phyloP scores from a whole-genome alignment of 2,888 invertebrate species.

The Pilophorus perplexus region DNA sequence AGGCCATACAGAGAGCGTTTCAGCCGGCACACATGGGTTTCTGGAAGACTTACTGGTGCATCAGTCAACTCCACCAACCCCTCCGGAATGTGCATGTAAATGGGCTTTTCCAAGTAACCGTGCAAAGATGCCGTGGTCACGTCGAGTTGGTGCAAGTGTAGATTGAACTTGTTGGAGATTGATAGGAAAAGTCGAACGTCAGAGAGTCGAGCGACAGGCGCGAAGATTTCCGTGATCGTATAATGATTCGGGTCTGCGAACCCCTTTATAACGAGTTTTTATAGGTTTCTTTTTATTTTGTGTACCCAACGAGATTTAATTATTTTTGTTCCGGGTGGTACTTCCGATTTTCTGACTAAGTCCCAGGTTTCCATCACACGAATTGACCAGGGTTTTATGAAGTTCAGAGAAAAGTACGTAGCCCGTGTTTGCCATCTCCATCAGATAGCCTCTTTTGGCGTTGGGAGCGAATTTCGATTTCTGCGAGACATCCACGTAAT shows the following conservation, averaged over 20 bases:
- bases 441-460: neutral
- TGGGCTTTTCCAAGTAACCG: constrained; percentile 22
- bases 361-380: too few species aligned
- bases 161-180: too few species aligned
- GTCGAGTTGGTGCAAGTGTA: constrained; percentile 24
- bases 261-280: too few species aligned
- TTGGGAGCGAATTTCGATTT: too few species aligned
- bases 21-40: constrained; percentile 15
- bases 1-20: constrained; percentile 21
- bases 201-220: too few species aligned
- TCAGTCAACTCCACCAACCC: constrained; percentile 9
- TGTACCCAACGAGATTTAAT: too few species aligned
- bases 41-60: neutral
- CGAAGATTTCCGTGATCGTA: too few species aligned
- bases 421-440: constrained; percentile 14
- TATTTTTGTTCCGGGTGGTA: too few species aligned
- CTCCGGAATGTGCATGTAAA: constrained; percentile 19
- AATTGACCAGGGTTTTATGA: neutral
- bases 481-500: constrained; percentile 19
- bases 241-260: too few species aligned
- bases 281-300: too few species aligned
- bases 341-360: too few species aligned
- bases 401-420: constrained; percentile 13
- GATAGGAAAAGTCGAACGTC: too few species aligned
- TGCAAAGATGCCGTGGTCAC: constrained; percentile 23